Percentiles rank a stretch among this genome's conserved stretches.
Evolutionary conservation across 2,888 invertebrate genomes (phyloP).

Genomic region (Standfussiana lucernea): DNA sequence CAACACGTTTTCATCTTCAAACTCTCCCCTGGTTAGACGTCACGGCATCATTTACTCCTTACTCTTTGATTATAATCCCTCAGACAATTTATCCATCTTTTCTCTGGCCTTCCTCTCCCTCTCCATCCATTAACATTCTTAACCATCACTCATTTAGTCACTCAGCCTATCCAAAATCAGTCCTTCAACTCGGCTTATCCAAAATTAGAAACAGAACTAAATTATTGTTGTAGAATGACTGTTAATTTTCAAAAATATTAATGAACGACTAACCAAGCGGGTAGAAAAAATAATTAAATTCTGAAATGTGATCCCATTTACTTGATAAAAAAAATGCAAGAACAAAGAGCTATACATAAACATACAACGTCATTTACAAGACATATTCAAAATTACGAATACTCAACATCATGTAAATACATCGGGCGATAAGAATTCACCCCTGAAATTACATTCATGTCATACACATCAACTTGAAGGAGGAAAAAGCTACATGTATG

Average conservation of each 20-base stretch:
- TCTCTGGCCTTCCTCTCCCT: not conserved
- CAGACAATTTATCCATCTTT: not conserved
- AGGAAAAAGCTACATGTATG: constrained; percentile 39
- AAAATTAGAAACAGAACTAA: not conserved
- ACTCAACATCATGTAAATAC: constrained; percentile 46
- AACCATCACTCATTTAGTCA: too few species aligned
- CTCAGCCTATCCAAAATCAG: too few species aligned
- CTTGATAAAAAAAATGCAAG: not conserved
- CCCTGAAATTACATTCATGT: constrained; percentile 56
- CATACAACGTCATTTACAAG: constrained; percentile 7
- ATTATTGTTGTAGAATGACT: not conserved
- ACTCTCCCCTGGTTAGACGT: not conserved
- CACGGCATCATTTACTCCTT: not conserved
- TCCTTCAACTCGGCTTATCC: too few species aligned
- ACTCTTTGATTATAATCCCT: not conserved
- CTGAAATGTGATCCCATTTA: not conserved
- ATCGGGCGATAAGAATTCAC: constrained; percentile 43
- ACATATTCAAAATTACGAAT: constrained; percentile 20
- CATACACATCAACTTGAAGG: constrained; percentile 29
- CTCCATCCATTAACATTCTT: too few species aligned
- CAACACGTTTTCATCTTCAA: not conserved
- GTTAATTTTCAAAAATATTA: not conserved
- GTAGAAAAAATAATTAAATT: not conserved
- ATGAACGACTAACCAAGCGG: not conserved
- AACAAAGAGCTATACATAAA: not conserved